Conservation (phyloP, 1,140 invertebrate species). For the Drosophila miranda region DNA sequence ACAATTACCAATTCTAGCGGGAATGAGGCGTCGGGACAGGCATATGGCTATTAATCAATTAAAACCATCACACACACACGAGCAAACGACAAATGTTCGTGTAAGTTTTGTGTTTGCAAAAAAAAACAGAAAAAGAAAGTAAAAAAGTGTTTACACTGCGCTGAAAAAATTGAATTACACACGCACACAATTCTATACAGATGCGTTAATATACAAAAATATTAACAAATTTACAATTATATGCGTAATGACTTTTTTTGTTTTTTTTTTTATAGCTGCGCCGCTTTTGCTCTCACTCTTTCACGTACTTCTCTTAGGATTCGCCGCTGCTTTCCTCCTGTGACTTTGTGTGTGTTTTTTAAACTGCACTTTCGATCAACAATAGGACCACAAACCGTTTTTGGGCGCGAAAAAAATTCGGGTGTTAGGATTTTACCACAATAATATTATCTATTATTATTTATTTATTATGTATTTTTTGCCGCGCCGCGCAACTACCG, state of each 20-base stretch:
- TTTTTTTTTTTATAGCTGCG: conserved; percentile 26
- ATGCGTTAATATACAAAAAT: conserved; percentile 30
- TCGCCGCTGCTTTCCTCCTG: conserved; percentile 6
- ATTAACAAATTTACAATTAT: conserved; percentile 22
- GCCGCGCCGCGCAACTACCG: no score
- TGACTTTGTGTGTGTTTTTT: no score
- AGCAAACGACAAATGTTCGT: conserved; percentile 14
- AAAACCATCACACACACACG: conserved; percentile 8
- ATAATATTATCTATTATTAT: no score
- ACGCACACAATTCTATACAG: background rate
- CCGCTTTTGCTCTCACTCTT: conserved; percentile 38
- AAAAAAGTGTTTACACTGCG: conserved; percentile 17
- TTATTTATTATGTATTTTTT: no score
- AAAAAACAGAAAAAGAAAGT: conserved; percentile 1
- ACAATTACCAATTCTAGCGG: conserved; percentile 7
- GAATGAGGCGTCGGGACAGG: background rate
- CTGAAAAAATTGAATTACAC: no score
- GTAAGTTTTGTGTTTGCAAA: conserved; percentile 13
- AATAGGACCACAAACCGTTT: no score
- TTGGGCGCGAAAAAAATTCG: no score
- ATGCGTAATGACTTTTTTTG: conserved; percentile 65
- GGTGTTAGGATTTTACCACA: no score
- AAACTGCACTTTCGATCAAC: no score
- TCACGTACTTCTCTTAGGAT: conserved; percentile 23
- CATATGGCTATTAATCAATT: conserved; percentile 40